A percentile compares a stretch with the other conserved stretches of the same genome.
These are phyloP conservation scores for Drosophila tani DNA, from an alignment of 1,140 invertebrate genomes.

Conservation along the genomic window DNA sequence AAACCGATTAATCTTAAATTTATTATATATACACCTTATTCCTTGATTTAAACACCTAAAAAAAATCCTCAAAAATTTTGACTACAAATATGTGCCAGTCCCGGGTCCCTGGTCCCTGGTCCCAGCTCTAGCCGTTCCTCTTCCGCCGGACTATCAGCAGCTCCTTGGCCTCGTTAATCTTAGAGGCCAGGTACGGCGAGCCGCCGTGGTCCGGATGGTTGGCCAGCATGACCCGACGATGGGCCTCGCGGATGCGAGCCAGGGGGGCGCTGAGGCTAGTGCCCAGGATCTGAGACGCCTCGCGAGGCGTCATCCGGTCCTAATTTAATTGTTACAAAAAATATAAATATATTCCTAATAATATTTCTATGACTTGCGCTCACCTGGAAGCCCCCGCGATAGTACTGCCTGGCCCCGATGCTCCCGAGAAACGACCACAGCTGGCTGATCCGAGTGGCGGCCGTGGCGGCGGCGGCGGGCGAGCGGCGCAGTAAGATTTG, in stretches of 20 bases:
- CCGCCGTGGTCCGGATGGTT: conserved; percentile 30
- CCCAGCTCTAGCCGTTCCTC: neutral
- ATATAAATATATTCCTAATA: neutral
- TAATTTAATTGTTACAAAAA: neutral
- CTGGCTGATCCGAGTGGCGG: neutral
- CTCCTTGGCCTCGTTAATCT: conserved; percentile 31
- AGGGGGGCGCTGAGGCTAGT: conserved; percentile 10
- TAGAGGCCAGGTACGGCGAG: conserved; percentile 14
- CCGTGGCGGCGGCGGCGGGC: neutral
- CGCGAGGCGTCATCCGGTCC: conserved; percentile 18
- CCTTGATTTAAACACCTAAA: neutral
- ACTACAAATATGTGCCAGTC: neutral
- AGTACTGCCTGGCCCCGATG: neutral
- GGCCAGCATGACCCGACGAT: conserved; percentile 10
- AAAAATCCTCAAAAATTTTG: neutral
- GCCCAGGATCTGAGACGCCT: conserved; percentile 19
- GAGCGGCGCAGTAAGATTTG: neutral
- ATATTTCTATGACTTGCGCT: neutral
- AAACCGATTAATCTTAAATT: neutral
- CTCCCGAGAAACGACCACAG: conserved; percentile 2
- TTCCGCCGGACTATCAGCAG: neutral
- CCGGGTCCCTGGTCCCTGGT: no score
- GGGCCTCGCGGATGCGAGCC: neutral
- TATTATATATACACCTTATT: neutral
- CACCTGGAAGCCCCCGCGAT: conserved; percentile 21